A percentile compares a stretch with the other conserved stretches of the same genome.
phyloP scores from a whole-genome alignment of 2,888 invertebrate genomes.

The Hyposoter dolosus region DNA sequence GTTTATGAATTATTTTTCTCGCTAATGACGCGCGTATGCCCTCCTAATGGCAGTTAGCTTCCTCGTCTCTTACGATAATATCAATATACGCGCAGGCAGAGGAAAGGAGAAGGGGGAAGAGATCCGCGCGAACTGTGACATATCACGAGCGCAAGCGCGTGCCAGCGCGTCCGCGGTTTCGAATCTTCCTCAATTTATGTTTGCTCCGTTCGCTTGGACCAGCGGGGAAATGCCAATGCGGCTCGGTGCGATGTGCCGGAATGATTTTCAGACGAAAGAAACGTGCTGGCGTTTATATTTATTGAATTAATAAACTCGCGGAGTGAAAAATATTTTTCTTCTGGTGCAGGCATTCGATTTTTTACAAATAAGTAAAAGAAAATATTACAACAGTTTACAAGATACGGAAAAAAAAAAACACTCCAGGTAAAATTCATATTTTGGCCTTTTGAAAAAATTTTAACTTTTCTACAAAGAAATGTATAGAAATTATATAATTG shows the following conservation, averaged over 20 bases:
- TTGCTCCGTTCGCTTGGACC: slow-evolving; percentile 10
- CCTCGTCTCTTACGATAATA: slow-evolving; percentile 13
- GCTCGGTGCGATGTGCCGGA: slow-evolving; percentile 27
- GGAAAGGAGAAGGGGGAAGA: background rate
- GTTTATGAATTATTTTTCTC: background rate
- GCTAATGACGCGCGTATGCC: background rate
- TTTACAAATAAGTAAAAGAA: too few relatives aligned
- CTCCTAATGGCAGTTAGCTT: background rate
- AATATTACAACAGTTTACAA: background rate
- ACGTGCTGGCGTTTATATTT: slow-evolving; percentile 1
- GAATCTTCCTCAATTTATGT: slow-evolving; percentile 59
- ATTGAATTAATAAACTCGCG: background rate
- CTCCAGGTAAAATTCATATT: background rate
- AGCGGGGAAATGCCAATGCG: slow-evolving; percentile 24
- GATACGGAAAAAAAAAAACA: background rate
- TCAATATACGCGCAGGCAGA: background rate
- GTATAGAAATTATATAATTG: background rate
- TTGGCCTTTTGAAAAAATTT: background rate
- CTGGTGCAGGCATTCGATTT: background rate
- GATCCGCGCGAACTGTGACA: slow-evolving; percentile 56
- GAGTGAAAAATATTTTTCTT: background rate
- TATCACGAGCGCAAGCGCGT: slow-evolving; percentile 63
- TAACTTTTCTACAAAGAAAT: background rate
- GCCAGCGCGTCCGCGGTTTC: slow-evolving; percentile 35
- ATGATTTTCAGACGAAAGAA: slow-evolving; percentile 6